Evolutionary conservation across 1,140 invertebrate genomes (phyloP), one percentile per base, ranked within the genome.

Genomic region (Galleria mellonella): DNA sequence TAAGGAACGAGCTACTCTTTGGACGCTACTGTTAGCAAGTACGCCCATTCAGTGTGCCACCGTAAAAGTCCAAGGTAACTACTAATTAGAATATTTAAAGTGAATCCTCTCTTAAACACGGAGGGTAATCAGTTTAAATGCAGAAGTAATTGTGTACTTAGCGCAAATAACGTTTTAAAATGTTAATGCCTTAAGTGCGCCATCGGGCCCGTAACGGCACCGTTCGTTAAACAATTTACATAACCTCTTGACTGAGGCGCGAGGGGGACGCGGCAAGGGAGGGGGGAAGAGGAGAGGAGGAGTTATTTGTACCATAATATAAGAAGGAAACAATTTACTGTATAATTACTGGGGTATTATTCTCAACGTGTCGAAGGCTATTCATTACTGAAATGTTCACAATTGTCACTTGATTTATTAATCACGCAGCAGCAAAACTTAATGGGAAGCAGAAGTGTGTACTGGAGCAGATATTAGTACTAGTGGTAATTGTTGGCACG

Each of bases 151-250:
- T 72, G 71, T 75, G 63, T 76, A 60, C 62, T 73, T 72, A 68
- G 55, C 54, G 62, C 67, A 72, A 81, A 81, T 74, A 70, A 69
- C 62, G 61, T 60, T 73, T 75, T 78, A 75, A 73, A 78, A 78
- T 72, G 71, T 72, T 75, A 78, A 78, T 72, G 62, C 53, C 49
- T 70, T 71, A 73, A 76, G 67, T 74, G 69, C 63, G 51, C 67
- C 68, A 51, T 78, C 56, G 62, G 30, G 51, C 49, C 49, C 41
- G 53, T 57, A 58, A 69, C 52, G 55, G 57, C 54, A 59, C 49
- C 64, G 55, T 66, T 74, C 59, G 63, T 76, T 81, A 72, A 75
- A 72, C 72, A 70, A 78, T 78, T 79, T 77, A 72, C 70, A 73
- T 74, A 74, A 67, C 62, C 55, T 64, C 47, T 49, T 43, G 51